phyloP scores from a whole-genome alignment of 2,888 invertebrate species.

The Pammene aurita region DNA sequence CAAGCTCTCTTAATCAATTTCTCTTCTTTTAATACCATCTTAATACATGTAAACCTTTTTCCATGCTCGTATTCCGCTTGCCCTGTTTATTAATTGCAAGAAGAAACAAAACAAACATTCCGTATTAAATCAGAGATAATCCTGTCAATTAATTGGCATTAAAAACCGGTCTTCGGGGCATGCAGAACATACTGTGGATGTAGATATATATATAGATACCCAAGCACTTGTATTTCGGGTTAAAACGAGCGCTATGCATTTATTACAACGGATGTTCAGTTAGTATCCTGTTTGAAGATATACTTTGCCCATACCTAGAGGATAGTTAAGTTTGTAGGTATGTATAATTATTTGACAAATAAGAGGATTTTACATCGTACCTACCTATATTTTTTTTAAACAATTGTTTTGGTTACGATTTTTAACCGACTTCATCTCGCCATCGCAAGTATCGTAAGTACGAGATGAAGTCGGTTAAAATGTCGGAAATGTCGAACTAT shows the following conservation, averaged over 20 bases:
- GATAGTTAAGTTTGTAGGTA: too few species aligned
- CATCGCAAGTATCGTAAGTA: too few species aligned
- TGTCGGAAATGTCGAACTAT: too few species aligned
- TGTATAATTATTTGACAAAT: background rate
- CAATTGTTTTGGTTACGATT: background rate
- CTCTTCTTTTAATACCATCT: conserved; percentile 5
- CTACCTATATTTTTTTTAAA: background rate
- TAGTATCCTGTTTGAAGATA: background rate
- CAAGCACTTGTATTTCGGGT: background rate
- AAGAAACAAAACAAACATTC: conserved; percentile 77
- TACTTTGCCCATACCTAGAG: too few species aligned
- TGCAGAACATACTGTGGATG: conserved; percentile 63
- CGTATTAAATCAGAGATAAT: conserved; percentile 82
- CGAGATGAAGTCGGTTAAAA: background rate
- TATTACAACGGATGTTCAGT: background rate
- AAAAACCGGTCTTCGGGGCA: conserved; percentile 76
- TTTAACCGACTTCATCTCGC: too few species aligned
- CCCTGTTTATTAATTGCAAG: conserved; percentile 49
- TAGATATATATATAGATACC: conserved; percentile 1
- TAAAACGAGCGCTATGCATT: background rate
- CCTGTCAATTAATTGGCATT: conserved; percentile 82
- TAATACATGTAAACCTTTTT: conserved; percentile 28
- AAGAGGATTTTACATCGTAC: background rate
- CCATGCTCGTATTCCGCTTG: conserved; percentile 28
- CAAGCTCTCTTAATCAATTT: conserved; percentile 10